Conservation (phyloP, 2,888 invertebrate genomes). For the Drosophila falleni region DNA sequence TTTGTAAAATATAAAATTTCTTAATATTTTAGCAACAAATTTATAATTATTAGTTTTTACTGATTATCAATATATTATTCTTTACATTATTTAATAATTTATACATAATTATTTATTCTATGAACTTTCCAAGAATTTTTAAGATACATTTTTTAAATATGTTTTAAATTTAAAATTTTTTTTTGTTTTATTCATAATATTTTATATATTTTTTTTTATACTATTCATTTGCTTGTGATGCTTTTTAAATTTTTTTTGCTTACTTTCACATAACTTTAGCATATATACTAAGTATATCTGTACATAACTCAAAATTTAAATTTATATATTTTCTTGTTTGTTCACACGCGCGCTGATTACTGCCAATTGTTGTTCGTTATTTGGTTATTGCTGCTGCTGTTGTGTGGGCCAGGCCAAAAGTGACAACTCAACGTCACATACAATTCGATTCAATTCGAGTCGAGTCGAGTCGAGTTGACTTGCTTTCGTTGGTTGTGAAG, state of each 20-base stretch:
- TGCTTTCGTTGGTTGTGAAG: conserved; percentile 20
- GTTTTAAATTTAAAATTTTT: too few species aligned
- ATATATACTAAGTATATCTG: conserved; percentile 21
- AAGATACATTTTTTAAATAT: background rate
- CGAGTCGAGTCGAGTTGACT: conserved; percentile 51
- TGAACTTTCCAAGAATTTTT: background rate
- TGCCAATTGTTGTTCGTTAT: conserved; percentile 56
- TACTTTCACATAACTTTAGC: conserved; percentile 53
- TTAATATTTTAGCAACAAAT: background rate
- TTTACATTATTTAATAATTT: too few species aligned
- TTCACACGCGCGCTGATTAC: conserved; percentile 72
- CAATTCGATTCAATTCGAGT: conserved; percentile 24
- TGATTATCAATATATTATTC: too few species aligned
- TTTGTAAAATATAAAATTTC: background rate
- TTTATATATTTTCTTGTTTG: conserved; percentile 27
- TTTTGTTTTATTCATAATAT: too few species aligned
- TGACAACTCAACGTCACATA: conserved; percentile 51
- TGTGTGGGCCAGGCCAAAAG: conserved; percentile 55
- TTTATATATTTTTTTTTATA: background rate
- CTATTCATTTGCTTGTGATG: conserved; percentile 3
- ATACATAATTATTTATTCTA: too few species aligned
- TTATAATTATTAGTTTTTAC: background rate
- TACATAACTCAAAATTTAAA: conserved; percentile 35
- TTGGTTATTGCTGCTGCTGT: conserved; percentile 26
- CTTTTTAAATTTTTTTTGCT: conserved; percentile 23